Percentiles rank a stretch among this genome's conserved stretches.
Conservation (phyloP, 2,113 vertebrate genomes). For the Parus major region DNA sequence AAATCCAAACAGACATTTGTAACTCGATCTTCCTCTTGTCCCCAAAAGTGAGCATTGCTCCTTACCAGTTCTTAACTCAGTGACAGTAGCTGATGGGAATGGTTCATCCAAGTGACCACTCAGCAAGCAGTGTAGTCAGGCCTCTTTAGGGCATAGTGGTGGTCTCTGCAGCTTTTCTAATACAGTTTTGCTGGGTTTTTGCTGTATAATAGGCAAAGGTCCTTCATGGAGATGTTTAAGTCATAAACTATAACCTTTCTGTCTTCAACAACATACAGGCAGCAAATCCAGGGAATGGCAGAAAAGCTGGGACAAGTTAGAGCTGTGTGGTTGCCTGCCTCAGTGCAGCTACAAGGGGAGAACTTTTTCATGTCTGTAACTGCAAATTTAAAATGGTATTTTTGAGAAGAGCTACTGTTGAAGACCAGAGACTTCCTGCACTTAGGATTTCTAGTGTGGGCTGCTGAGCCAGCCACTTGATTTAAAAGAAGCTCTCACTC, state of each 20-base stretch:
- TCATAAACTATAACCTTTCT: not conserved
- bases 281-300: not conserved
- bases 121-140: rapidly evolving
- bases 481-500: not conserved
- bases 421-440: not conserved
- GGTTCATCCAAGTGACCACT: not conserved
- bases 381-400: not conserved
- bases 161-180: not conserved
- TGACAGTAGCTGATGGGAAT: not conserved
- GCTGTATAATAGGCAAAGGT: not conserved
- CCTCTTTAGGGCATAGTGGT: not conserved
- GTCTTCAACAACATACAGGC: not conserved
- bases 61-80: not conserved
- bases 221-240: not conserved
- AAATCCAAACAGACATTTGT: not conserved
- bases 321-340: not conserved
- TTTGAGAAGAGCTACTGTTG: not conserved
- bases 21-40: not conserved
- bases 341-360: not conserved
- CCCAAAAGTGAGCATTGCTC: not conserved
- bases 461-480: not conserved
- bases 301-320: not conserved
- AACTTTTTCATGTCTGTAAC: not conserved
- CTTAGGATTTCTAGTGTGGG: not conserved
- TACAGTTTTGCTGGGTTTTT: not conserved